Percentiles rank a stretch among this genome's conserved stretches.
phyloP scores from a whole-genome alignment of 1,140 invertebrate species.

The Triops longicaudatus region DNA sequence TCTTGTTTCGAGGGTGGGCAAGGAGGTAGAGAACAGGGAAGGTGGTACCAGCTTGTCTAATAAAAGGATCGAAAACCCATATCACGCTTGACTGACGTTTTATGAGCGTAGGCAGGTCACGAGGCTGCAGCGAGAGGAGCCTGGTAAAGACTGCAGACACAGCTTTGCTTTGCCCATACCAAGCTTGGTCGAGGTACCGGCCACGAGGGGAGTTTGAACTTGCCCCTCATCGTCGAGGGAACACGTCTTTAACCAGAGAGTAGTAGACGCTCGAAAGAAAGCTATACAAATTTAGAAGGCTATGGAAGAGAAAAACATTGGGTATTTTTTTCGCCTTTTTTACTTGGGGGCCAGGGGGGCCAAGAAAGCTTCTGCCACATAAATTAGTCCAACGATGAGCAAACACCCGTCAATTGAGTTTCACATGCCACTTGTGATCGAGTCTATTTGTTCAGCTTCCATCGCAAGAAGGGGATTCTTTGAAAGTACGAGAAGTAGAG shows the following conservation, averaged over 20 bases:
- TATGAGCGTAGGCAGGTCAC: slow-evolving; percentile 14
- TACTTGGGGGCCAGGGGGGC: too few relatives aligned
- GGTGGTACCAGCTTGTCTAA: slow-evolving; percentile 2
- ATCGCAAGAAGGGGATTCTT: too few relatives aligned
- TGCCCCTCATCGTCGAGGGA: not conserved
- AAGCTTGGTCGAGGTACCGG: not conserved
- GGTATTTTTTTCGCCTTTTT: not conserved
- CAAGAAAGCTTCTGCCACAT: slow-evolving; percentile 11
- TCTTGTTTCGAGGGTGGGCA: not conserved
- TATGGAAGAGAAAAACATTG: not conserved
- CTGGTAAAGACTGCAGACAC: not conserved
- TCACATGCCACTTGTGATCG: slow-evolving; percentile 1
- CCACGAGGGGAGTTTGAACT: not conserved
- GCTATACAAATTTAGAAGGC: not conserved
- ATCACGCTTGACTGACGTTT: slow-evolving; percentile 14
- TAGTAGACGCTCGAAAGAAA: not conserved
- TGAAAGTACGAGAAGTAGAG: too few relatives aligned
- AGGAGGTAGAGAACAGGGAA: too few relatives aligned
- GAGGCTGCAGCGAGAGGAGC: not conserved
- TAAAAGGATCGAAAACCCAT: slow-evolving; percentile 15
- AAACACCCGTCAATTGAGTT: slow-evolving; percentile 11
- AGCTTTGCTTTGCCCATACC: not conserved
- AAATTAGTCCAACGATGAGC: slow-evolving; percentile 15
- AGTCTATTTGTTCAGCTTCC: slow-evolving; percentile 4
- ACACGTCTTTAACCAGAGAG: slow-evolving; percentile 6